Conservation (phyloP, 2,797 vertebrate genomes). For the Cossypha polioptera region DNA sequence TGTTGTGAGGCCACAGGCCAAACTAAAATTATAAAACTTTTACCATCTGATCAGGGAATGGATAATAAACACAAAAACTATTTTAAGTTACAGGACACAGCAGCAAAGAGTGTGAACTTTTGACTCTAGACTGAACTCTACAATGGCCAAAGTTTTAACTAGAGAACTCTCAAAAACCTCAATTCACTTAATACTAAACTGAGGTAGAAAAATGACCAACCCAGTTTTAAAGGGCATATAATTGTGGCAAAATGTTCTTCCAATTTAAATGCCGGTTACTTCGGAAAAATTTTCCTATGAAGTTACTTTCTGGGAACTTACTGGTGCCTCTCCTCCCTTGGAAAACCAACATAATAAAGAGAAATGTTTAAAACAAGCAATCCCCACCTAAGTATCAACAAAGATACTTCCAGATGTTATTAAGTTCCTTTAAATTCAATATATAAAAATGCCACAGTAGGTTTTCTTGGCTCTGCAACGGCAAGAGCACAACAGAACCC, state of each 20-base stretch:
- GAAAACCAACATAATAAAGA: background rate
- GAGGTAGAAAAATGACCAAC: background rate
- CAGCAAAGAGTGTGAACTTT: background rate
- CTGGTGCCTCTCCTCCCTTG: background rate
- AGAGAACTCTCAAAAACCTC: background rate
- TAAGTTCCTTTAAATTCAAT: conserved; percentile 45
- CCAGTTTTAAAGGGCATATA: background rate
- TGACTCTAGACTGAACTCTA: background rate
- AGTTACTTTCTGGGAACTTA: background rate
- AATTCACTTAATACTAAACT: background rate
- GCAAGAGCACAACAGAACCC: conserved; percentile 52
- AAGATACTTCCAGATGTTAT: background rate
- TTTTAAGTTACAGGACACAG: background rate
- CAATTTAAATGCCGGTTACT: background rate
- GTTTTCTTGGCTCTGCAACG: conserved; percentile 52
- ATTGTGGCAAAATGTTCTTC: background rate
- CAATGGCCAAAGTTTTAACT: background rate
- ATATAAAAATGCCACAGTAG: conserved; percentile 32
- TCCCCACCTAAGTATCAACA: background rate
- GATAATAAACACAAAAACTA: background rate
- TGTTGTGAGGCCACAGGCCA: background rate
- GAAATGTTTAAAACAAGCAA: background rate
- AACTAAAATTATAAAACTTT: background rate
- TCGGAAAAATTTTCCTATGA: background rate
- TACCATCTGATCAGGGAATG: rapidly evolving